Evolutionary conservation across 1,140 invertebrate species (phyloP), one percentile per base, ranked within the genome.

Genomic region (Lepidurus couesii): DNA sequence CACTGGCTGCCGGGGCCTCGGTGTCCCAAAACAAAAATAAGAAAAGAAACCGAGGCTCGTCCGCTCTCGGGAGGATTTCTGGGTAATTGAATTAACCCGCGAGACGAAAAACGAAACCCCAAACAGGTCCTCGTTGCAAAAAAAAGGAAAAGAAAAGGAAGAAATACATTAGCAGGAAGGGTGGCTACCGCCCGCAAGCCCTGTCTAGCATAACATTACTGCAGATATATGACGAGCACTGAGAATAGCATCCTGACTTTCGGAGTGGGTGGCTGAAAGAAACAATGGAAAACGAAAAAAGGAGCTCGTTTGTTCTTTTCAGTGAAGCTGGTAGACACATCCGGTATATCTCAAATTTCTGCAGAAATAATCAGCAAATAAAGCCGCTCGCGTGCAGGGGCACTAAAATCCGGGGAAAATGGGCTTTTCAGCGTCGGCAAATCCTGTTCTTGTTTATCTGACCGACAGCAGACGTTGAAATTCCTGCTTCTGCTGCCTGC

Each of bases 61-160:
- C 53, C 53, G 53, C 53, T 65, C 53, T 65, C 53, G 53, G 53
- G 53, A 65, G 53, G 53, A 65, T 65, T 21, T 65, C 53, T 65
- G 53, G 16, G 53, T 65, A 65, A 65, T 65, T 65, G 53, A 65
- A 65, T 65, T 65, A 65, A 65, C 53, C 53, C 53, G 7, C 53
- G 16, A 7, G 9, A 65, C 8, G 53, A 65, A 65, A 65, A 65
- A 65, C 21, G 53, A 65, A 65, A 47, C 45, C 45, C 45, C 45
- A 47, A 47, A 65, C 53, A 65, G 53, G 21, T 65, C 21, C 53
- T 65, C 13, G n/a, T 16, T 81, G 44, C 75, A 77, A 80, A 76
- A 80, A 80, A 80, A 47, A 78, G 76, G 77, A 53, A 75, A 24
- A 44, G 16, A 79, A 16, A 42, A 44, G 44, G 42, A 65, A 78